These are phyloP conservation scores for Drosophila jambulina DNA, from an alignment of 1,140 invertebrate genomes.

Conservation along the genomic window DNA sequence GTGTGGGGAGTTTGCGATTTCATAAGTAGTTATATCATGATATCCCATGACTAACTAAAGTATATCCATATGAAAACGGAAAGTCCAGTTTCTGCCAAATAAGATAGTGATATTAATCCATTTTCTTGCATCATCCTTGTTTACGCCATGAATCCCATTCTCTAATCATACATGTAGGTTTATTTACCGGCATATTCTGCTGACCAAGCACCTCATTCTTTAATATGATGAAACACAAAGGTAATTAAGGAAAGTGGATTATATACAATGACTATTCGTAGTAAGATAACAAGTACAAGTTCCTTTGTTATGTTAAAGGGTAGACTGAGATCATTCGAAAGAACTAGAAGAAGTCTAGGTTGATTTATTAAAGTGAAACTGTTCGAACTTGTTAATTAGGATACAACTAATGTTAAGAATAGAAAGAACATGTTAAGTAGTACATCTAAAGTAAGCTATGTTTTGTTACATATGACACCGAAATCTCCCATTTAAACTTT, in stretches of 20 bases:
- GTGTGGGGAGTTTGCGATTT: neutral
- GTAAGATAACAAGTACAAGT: neutral
- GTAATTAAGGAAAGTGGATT: neutral
- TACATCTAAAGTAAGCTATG: neutral
- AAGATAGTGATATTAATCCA: slow-evolving; percentile 1
- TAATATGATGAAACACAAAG: neutral
- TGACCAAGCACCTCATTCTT: neutral
- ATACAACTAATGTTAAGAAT: no score
- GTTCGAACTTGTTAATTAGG: no score
- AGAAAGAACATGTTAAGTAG: no score
- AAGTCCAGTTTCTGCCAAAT: neutral
- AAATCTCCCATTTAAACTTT: neutral
- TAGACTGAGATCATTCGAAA: neutral
- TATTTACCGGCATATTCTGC: slow-evolving; percentile 7
- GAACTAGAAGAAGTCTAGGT: neutral
- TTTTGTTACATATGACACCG: no score
- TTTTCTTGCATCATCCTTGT: neutral
- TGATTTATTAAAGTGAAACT: neutral
- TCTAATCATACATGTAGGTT: neutral
- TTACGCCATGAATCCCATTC: slow-evolving; percentile 5
- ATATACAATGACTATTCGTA: neutral
- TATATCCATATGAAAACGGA: neutral
- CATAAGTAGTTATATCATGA: neutral
- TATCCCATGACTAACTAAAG: slow-evolving; percentile 21
- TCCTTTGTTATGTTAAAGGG: neutral